A percentile compares a stretch with the other conserved stretches of the same genome.
phyloP scores from a whole-genome alignment of 1,140 invertebrate genomes.

The Heliconius melpomene region DNA sequence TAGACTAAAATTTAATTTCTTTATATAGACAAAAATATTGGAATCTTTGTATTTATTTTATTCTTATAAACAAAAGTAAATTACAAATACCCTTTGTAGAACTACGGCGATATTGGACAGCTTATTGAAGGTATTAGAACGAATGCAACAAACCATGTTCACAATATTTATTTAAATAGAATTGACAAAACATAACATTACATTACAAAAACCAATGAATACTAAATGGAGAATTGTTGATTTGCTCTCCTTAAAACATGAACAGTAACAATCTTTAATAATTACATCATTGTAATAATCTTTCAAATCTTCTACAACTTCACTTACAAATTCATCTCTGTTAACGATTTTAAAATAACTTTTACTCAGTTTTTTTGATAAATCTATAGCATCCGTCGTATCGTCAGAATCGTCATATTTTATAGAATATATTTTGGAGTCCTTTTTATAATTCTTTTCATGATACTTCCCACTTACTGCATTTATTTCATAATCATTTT shows the following conservation, averaged over 20 bases:
- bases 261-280: constrained; percentile 53
- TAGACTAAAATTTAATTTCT: no score
- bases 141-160: neutral
- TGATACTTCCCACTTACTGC: constrained; percentile 21
- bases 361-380: constrained; percentile 26
- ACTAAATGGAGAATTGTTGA: neutral
- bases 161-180: neutral
- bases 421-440: constrained; percentile 16
- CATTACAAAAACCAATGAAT: neutral
- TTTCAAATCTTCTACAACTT: constrained; percentile 49
- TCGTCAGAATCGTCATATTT: constrained; percentile 11
- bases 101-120: neutral
- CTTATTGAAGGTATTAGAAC: neutral
- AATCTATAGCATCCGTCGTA: constrained; percentile 1
- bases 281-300: constrained; percentile 47
- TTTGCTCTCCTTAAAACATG: neutral
- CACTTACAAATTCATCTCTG: constrained; percentile 42
- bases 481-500: constrained; percentile 23
- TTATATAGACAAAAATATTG: no score
- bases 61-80: no score
- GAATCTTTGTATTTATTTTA: no score
- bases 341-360: constrained; percentile 35
- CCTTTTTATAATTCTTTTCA: constrained; percentile 22
- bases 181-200: neutral
- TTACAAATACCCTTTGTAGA: no score